Conservation (phyloP, 2,888 invertebrate species). For the Diabrotica balteata region DNA sequence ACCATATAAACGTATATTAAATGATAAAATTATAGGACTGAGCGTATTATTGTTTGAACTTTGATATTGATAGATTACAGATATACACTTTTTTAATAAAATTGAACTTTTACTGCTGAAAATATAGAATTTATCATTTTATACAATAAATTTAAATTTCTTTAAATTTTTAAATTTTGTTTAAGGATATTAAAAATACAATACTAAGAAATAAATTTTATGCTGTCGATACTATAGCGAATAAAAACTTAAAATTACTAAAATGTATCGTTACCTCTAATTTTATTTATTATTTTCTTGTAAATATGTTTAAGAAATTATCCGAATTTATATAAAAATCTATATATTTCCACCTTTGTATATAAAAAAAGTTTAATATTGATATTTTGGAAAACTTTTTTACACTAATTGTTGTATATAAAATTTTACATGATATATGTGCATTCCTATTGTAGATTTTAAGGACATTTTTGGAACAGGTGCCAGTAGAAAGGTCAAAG, state of each 20-base stretch:
- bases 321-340: constrained; percentile 12
- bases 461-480: constrained; percentile 46
- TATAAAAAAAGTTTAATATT: constrained; percentile 2
- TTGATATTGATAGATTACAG: too few species aligned
- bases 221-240: constrained; percentile 11
- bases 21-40: too few species aligned
- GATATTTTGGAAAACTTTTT: constrained; percentile 7
- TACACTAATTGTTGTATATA: constrained; percentile 30
- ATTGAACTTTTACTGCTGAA: too few species aligned
- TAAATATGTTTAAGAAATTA: constrained; percentile 17
- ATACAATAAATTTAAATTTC: too few species aligned
- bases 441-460: constrained; percentile 39
- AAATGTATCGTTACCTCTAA: constrained; percentile 24
- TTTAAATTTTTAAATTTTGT: too few species aligned
- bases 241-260: constrained; percentile 12
- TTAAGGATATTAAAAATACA: too few species aligned
- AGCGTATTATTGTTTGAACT: too few species aligned
- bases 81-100: too few species aligned
- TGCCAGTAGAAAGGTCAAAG: constrained; percentile 50
- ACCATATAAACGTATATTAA: too few species aligned
- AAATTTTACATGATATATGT: constrained; percentile 22
- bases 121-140: too few species aligned
- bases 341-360: constrained; percentile 5
- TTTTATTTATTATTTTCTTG: constrained; percentile 21
- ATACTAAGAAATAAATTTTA: not conserved